Base-by-base conservation (phyloP, 2,888 invertebrate species). In the Drosophila cracens region DNA sequence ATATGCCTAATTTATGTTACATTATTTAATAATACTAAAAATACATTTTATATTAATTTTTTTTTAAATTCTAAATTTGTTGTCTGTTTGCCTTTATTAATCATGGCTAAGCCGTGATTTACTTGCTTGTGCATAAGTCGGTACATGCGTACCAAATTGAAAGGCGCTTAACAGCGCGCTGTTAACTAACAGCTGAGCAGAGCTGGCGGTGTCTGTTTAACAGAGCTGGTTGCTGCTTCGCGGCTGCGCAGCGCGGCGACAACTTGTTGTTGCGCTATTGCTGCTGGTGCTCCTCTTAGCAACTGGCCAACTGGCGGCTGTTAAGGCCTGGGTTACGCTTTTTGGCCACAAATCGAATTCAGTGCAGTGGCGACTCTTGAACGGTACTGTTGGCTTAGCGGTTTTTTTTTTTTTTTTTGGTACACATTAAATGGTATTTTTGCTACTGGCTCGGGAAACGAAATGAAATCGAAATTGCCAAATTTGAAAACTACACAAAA, bases 281-380 rank as follows among this genome's bases (percentile, higher is more conserved):
- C 11, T 58, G 52, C 58, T 80, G 59, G 25, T 66, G 65, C 46
- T 43, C 58, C 61, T 53, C 61, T 49, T 56, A 52, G 72, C 62
- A 54, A 67, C 56, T 62, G 62, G 67, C 38, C 61, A 57, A 49
- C 48, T 56, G 57, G 33, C 48, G 58, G 33, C 74, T 83, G 87
- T 70, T 74, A 64, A 66, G 46, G 64, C 57, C 53, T 70, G 71
- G 73, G 64, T 73, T 82, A 79, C 71, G 71, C 76, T 71, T 88
- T 88, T 90, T 90, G 89, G 86, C 79, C 79, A 83, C 79, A 82
- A 82, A 74, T 76, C 81, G 81, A 84, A 91, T 87, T 93, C 91
- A 93, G 93, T 93, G 91, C 91, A 93, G 90, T 91, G 92, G 89
- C 92, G 90, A 90, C 93, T 92, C 90, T 93, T 91, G 92, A 92